These are phyloP conservation scores for Rhegmatorhina hoffmannsi DNA, from an alignment of 2,113 vertebrate genomes.

Conservation along the genomic window DNA sequence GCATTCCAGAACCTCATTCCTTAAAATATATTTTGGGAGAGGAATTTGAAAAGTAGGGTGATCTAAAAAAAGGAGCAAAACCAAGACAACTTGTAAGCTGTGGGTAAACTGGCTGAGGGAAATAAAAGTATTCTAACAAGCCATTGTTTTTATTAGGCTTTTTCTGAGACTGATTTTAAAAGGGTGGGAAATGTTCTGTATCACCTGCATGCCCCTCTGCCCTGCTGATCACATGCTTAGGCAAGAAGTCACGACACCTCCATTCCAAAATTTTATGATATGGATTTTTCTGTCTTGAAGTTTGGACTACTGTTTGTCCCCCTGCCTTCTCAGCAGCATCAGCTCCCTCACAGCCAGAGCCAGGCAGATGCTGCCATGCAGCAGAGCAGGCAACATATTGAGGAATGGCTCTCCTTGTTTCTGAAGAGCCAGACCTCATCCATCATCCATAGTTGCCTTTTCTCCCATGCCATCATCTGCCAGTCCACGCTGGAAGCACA, in stretches of 20 bases:
- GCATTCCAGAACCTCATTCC: not conserved
- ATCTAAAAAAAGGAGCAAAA: not conserved
- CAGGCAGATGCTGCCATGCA: not conserved
- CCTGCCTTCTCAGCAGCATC: not conserved
- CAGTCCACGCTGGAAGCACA: not conserved
- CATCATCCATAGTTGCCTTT: not conserved
- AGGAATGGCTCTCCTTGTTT: not conserved
- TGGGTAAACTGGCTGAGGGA: not conserved
- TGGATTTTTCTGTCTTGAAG: not conserved
- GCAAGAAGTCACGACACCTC: not conserved
- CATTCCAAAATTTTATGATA: not conserved
- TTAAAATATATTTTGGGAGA: not conserved
- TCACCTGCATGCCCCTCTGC: not conserved
- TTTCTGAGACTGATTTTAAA: not conserved
- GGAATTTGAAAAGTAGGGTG: not conserved
- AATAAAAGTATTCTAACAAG: not conserved
- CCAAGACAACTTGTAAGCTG: not conserved
- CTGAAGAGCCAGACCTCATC: not conserved
- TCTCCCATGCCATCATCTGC: not conserved
- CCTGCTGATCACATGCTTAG: not conserved
- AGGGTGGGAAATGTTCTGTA: not conserved
- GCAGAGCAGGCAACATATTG: not conserved
- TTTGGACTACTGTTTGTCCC: not conserved
- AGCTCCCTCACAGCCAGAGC: not conserved
- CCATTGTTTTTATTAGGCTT: not conserved